A percentile compares a stretch with the other conserved stretches of the same genome.
These are phyloP conservation scores for Oxycera nigricornis DNA, from an alignment of 2,888 invertebrate genomes.

Conservation along the genomic window DNA sequence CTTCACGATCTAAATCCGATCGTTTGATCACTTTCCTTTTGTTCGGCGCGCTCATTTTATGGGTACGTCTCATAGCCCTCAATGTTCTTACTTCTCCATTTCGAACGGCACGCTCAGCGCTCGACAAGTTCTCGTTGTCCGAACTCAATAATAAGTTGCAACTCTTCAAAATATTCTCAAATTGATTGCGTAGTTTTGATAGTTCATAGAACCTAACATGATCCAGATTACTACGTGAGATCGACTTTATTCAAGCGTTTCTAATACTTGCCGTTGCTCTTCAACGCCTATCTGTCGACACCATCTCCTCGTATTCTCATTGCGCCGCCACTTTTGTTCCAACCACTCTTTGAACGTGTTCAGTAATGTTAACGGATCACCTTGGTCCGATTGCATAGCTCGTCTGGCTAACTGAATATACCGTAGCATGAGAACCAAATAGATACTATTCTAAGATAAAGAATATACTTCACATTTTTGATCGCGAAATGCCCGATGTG, in stretches of 20 bases:
- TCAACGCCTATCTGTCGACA: constrained; percentile 89
- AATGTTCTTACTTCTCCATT: constrained; percentile 90
- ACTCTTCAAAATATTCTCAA: constrained; percentile 80
- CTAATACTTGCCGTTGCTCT: constrained; percentile 82
- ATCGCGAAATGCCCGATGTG: constrained; percentile 86
- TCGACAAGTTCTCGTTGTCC: constrained; percentile 66
- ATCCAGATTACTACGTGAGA: no score
- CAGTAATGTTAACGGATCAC: constrained; percentile 91
- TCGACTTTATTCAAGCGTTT: no score
- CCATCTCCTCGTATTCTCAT: constrained; percentile 74
- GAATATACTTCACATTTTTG: constrained; percentile 75
- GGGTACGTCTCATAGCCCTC: constrained; percentile 78
- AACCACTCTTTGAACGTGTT: constrained; percentile 91
- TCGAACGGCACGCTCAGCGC: constrained; percentile 79
- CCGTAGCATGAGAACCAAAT: no score
- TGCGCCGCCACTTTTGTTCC: constrained; percentile 69
- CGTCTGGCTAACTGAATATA: constrained; percentile 70
- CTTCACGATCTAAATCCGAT: constrained; percentile 66
- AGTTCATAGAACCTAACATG: constrained; percentile 81
- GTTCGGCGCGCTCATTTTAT: constrained; percentile 73
- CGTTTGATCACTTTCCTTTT: constrained; percentile 78
- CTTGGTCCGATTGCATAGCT: constrained; percentile 90
- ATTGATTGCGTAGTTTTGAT: constrained; percentile 89
- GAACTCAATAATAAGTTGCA: constrained; percentile 67
- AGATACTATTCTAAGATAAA: background rate